Evolutionary conservation across 2,113 vertebrate species (phyloP).

Genomic region (Illadopsis cleaveri): DNA sequence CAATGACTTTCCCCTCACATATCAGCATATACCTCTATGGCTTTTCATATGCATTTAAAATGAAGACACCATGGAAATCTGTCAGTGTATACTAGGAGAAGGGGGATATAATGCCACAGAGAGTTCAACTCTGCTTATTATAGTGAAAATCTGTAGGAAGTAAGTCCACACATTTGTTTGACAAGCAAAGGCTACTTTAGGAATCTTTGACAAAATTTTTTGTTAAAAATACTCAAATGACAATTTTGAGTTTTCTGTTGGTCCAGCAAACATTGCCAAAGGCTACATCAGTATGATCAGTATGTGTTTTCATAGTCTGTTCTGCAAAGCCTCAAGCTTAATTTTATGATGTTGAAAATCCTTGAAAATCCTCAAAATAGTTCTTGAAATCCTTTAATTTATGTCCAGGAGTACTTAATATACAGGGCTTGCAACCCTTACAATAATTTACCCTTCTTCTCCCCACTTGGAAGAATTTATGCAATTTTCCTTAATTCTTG

Average conservation of each 20-base stretch:
- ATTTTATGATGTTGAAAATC: background rate
- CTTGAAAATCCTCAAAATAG: background rate
- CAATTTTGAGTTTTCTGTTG: background rate
- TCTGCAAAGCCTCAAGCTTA: background rate
- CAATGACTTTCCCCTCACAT: background rate
- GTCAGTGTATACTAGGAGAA: background rate
- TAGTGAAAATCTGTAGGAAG: background rate
- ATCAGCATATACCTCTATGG: background rate
- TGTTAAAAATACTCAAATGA: background rate
- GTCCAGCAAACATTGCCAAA: background rate
- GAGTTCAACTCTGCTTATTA: background rate
- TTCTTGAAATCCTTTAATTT: background rate
- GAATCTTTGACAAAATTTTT: background rate
- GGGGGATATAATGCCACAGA: background rate
- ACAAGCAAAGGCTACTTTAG: background rate
- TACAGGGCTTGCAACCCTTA: background rate
- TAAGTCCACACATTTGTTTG: background rate
- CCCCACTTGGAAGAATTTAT: background rate
- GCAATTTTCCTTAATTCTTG: background rate
- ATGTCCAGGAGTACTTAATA: background rate
- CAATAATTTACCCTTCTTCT: background rate
- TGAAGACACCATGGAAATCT: background rate
- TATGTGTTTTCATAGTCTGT: background rate
- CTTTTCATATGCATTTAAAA: background rate
- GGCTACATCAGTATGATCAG: background rate